Evolutionary conservation across 92 coral and sea anemone genomes (phyloP), one percentile per base, ranked within the genome.

Genomic region (Actinostola sp.): DNA sequence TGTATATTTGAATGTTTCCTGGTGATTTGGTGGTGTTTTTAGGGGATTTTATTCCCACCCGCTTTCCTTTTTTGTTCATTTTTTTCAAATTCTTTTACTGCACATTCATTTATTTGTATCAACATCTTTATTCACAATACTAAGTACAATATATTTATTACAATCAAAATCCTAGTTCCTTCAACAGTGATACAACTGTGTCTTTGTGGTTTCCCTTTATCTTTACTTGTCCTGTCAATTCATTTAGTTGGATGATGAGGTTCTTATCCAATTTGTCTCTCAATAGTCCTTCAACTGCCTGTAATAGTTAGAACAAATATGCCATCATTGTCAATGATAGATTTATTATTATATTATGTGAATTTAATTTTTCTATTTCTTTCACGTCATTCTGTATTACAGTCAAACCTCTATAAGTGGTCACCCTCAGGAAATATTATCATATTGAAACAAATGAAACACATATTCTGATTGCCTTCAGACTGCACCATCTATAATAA

Each of bases 151-250:
- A 64, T 14, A n/a, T 1, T 12, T 53, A 26, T 45, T 48, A 24
- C 49, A 15, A 48, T 82, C 75, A 95, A 70, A 91, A 95, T n/a
- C 99, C 99, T 35, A 88, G 83, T 51, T 66, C 97, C 33, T 92
- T 95, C 42, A 95, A 61, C 25, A 92, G 63, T 11, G 75, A 79
- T 21, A 91, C 90, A 46, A 89, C 96, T 46, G 73, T 81, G 21
- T 88, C 89, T 72, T 92, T 80, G 63, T 95, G 92, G 59, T 86
- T 88, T 36, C 99, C 99, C 65, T 86, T 91, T 46, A 95, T 83
- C 69, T 91, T 95, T 16, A 95, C 81, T 80, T 95, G 99, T 53
- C 97, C 93, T 60, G 99, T 95, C 11, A 95, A 73, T 75, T 95
- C 99, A 86, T 92, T 95, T 23, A 75, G 68, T 71, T 89, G 95